phyloP scores from a whole-genome alignment of 2,113 vertebrate genomes.

The zebrafish (Danio rerio) region DNA sequence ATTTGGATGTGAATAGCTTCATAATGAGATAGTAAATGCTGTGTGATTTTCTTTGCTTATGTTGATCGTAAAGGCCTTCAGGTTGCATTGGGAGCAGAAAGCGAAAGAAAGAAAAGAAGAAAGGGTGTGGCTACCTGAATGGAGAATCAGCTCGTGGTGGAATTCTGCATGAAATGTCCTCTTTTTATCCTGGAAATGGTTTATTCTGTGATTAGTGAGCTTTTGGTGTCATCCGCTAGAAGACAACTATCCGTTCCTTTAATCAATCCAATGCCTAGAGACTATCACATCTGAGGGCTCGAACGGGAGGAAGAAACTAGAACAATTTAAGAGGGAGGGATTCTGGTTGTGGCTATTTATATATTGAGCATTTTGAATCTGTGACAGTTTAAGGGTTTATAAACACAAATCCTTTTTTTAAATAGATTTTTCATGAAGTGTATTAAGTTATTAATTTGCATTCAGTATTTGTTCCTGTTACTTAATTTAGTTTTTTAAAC shows the following conservation, averaged over 20 bases:
- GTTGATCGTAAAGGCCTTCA: constrained; percentile 16
- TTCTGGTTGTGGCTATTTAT: constrained; percentile 5
- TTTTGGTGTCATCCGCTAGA: not conserved
- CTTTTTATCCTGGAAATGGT: not conserved
- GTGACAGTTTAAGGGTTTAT: not conserved
- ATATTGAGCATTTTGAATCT: not conserved
- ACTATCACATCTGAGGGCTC: constrained; percentile 1
- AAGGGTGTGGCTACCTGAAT: constrained; percentile 57
- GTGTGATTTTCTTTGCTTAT: not conserved
- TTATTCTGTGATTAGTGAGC: constrained; percentile 12
- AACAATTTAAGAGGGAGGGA: constrained; percentile 18
- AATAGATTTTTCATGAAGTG: not conserved
- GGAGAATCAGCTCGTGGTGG: constrained; percentile 1
- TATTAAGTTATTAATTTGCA: not conserved
- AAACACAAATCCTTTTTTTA: constrained; percentile 8
- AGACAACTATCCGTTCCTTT: not conserved
- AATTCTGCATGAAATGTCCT: not conserved
- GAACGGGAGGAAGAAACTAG: not conserved
- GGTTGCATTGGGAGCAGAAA: not conserved
- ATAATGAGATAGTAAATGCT: not conserved
- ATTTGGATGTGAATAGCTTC: not conserved
- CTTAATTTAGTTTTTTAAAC: too few relatives aligned
- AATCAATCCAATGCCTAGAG: not conserved
- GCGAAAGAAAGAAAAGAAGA: not conserved
- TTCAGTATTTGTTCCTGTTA: not conserved